A percentile compares a stretch with the other conserved stretches of the same genome.
Evolutionary conservation across 2,888 invertebrate genomes (phyloP).

Genomic region (Horisme vitalbata): DNA sequence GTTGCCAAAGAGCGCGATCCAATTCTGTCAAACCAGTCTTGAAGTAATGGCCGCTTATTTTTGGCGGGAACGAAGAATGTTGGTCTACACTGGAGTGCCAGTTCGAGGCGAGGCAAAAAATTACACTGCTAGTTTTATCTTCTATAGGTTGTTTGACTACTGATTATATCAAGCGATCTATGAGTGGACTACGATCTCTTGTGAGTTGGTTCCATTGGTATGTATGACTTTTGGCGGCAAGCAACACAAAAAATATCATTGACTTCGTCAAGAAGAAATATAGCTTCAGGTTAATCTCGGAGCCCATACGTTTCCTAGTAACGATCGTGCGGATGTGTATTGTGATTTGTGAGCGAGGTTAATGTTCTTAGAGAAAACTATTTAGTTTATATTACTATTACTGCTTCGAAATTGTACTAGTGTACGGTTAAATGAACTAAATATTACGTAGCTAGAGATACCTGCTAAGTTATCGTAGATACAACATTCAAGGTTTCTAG

Average conservation of each 20-base stretch:
- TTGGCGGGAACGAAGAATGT: conserved; percentile 70
- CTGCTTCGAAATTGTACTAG: no score
- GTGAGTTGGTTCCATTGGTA: no score
- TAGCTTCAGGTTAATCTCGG: conserved; percentile 42
- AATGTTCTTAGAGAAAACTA: conserved; percentile 4
- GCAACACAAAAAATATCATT: conserved; percentile 62
- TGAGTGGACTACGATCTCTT: no score
- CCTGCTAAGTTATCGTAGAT: neutral
- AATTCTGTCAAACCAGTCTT: conserved; percentile 69
- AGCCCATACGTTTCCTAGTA: conserved; percentile 44
- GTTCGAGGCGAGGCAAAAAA: no score
- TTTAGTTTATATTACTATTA: no score
- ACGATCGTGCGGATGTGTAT: conserved; percentile 39
- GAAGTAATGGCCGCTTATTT: conserved; percentile 74
- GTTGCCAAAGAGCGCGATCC: conserved; percentile 67
- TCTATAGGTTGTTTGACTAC: no score
- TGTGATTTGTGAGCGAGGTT: conserved; percentile 32
- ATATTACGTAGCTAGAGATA: conserved; percentile 1
- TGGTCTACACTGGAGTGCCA: no score
- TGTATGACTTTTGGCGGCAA: no score
- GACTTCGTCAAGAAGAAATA: conserved; percentile 59
- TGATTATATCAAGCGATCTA: no score
- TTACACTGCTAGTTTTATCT: no score
- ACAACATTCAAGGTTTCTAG: conserved; percentile 1
- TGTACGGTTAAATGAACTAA: neutral